Base-by-base conservation (phyloP, 2,888 invertebrate genomes). In the Lottia scabra region DNA sequence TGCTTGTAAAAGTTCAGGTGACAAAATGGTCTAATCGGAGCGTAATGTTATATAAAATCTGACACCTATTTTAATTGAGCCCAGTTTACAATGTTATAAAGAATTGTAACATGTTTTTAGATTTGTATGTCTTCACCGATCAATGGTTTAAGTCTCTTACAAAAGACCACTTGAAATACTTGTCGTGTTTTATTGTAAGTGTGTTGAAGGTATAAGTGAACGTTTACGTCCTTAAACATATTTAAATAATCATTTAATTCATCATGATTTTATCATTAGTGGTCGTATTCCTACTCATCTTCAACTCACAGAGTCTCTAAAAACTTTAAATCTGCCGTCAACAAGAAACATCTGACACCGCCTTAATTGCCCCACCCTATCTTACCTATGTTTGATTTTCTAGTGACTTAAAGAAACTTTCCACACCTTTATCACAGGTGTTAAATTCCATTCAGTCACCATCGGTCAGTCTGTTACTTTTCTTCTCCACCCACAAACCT, bases 351-450 rank as follows among this genome's bases (percentile, higher is more conserved):
- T 56, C 56, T 56, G 56, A 56, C 56, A 56, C 56, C 56, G 56
- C 56, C 56, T 56, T 56, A 56, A 56, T 56, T 56, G 56, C 56
- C 56, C 56, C 56, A 56, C 56, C 56, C 56, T 23, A 56, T 56
- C 56, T 56, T 56, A 23, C 19, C 23, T 23, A 23, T 56, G 13
- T 56, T 56, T 56, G 56, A 56, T 56, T 23, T 56, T 23, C 19
- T 56, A 23, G 19, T 56, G 56, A 56, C 56, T 56, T 56, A 56
- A 56, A 56, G 56, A 56, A 56, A 56, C 56, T 23, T 56, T 56
- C 19, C 56, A 56, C 56, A 56, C 56, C 56, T 56, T 23, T 19
- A 56, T 23, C 56, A 56, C 56, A 56, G 56, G 56, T 56, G 56
- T 56, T 23, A 56, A 56, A 56, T 56, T 56, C 56, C 56, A 23